phyloP scores from a whole-genome alignment of 2,797 vertebrate species.

The Megaceryle alcyon region DNA sequence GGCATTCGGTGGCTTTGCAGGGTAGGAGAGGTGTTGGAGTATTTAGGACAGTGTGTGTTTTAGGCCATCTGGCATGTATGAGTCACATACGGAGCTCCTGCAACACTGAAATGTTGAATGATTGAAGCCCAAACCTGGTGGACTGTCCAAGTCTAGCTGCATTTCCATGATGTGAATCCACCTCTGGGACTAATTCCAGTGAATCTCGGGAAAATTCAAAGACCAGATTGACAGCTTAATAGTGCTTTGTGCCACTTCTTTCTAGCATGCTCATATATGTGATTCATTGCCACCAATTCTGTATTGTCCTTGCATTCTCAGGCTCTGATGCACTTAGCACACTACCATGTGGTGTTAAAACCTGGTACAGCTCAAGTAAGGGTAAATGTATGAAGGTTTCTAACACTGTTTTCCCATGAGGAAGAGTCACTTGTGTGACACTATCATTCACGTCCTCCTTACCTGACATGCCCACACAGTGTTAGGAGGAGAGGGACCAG shows the following conservation, averaged over 20 bases:
- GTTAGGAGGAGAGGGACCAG: neutral
- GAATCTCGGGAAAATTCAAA: neutral
- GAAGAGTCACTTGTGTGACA: neutral
- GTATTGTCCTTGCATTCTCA: neutral
- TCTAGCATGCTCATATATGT: neutral
- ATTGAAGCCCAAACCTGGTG: neutral
- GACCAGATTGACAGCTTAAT: neutral
- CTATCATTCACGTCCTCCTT: neutral
- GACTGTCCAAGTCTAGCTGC: neutral
- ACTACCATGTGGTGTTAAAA: rapidly evolving
- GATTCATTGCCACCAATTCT: neutral
- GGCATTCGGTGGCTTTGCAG: neutral
- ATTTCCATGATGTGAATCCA: neutral
- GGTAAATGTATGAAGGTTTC: neutral
- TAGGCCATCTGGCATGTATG: slow-evolving; percentile 40
- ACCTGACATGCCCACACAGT: rapidly evolving
- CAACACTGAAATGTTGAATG: neutral
- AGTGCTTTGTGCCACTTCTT: neutral
- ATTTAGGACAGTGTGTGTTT: slow-evolving; percentile 27
- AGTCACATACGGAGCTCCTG: slow-evolving; percentile 24
- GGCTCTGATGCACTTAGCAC: neutral
- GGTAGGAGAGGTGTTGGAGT: slow-evolving; percentile 7
- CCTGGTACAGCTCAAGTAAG: neutral
- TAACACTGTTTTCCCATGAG: neutral
- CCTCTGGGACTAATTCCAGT: neutral